phyloP scores from a whole-genome alignment of 2,888 invertebrate species.

The Cordilura impudica region DNA sequence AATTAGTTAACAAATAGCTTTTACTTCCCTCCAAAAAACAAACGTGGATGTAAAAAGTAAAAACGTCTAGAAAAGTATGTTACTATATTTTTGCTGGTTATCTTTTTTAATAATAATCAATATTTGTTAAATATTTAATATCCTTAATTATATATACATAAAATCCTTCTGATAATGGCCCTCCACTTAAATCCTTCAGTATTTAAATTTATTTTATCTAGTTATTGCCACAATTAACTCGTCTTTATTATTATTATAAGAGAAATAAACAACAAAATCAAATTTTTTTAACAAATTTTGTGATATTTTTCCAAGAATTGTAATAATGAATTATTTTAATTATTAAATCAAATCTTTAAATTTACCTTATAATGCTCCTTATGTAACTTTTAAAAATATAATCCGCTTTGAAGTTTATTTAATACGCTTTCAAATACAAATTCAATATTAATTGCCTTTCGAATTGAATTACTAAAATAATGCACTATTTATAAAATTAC shows the following conservation, averaged over 20 bases:
- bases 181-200: conserved; percentile 53
- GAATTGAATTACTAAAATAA: background rate
- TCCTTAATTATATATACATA: too few relatives aligned
- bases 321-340: background rate
- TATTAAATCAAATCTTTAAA: background rate
- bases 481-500: conserved; percentile 1
- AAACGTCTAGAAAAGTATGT: too few relatives aligned
- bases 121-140: too few relatives aligned
- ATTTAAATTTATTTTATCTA: conserved; percentile 52
- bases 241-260: background rate
- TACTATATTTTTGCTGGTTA: too few relatives aligned
- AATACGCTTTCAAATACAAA: too few relatives aligned
- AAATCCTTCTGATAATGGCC: background rate
- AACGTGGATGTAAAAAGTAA: too few relatives aligned
- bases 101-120: too few relatives aligned
- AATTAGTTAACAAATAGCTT: too few relatives aligned
- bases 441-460: conserved; percentile 8
- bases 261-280: background rate
- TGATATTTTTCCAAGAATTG: conserved; percentile 61
- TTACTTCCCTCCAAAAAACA: too few relatives aligned
- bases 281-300: conserved; percentile 54
- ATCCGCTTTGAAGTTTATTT: too few relatives aligned
- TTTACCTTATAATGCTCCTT: background rate
- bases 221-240: background rate
- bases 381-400: background rate